These are phyloP conservation scores for Cartodere bifasciata DNA, from an alignment of 2,888 invertebrate species.

Conservation along the genomic window DNA sequence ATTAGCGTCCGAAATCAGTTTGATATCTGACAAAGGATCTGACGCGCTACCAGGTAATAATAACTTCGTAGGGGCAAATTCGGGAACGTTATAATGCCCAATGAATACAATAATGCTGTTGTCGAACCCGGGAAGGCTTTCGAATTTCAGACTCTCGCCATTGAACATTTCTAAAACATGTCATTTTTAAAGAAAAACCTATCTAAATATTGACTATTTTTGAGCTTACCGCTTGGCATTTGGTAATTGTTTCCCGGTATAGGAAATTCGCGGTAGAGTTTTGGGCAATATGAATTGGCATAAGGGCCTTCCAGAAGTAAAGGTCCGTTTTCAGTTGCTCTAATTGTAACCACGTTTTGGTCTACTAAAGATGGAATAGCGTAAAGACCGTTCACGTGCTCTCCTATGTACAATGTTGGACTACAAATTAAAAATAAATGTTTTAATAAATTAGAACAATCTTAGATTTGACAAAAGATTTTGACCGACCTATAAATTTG, in stretches of 20 bases:
- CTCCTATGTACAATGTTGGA: slow-evolving; percentile 86
- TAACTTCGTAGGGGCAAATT: slow-evolving; percentile 33
- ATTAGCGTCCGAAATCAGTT: slow-evolving; percentile 9
- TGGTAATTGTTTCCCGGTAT: slow-evolving; percentile 29
- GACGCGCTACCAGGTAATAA: slow-evolving; percentile 29
- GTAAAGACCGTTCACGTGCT: slow-evolving; percentile 75
- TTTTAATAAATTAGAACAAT: no score
- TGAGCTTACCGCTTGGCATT: slow-evolving; percentile 20
- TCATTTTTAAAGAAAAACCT: not conserved
- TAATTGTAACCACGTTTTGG: slow-evolving; percentile 74
- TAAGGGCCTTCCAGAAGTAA: slow-evolving; percentile 64
- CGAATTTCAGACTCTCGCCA: slow-evolving; percentile 24
- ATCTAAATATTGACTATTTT: slow-evolving; percentile 2
- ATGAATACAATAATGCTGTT: slow-evolving; percentile 33
- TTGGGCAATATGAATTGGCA: slow-evolving; percentile 23
- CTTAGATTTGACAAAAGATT: no score
- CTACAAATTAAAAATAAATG: slow-evolving; percentile 39
- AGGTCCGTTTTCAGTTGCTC: slow-evolving; percentile 53
- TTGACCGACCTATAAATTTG: no score
- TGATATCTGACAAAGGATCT: slow-evolving; percentile 2
- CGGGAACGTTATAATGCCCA: slow-evolving; percentile 63
- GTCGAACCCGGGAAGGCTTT: slow-evolving; percentile 26
- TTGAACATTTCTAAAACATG: slow-evolving; percentile 19
- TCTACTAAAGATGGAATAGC: slow-evolving; percentile 88
- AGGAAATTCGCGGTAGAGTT: slow-evolving; percentile 25